A percentile compares a stretch with the other conserved stretches of the same genome.
Conservation (phyloP, 2,888 invertebrate genomes). For the Sarcophaga caerulescens region DNA sequence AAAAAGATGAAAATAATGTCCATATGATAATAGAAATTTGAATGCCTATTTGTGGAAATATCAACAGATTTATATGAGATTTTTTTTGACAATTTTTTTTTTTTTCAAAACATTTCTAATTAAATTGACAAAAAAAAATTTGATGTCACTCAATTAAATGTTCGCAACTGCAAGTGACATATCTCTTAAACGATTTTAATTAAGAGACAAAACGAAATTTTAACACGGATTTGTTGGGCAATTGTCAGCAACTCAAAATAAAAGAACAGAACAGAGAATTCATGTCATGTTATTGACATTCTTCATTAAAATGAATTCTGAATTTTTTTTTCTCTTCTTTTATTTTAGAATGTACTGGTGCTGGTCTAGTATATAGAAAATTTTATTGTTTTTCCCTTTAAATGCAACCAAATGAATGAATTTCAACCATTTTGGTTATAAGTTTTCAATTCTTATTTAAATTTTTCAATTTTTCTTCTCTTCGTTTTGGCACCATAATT, state of each 20-base stretch:
- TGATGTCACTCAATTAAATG: neutral
- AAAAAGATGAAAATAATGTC: no score
- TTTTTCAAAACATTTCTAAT: no score
- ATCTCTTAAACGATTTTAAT: slow-evolving; percentile 5
- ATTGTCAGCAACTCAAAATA: slow-evolving; percentile 11
- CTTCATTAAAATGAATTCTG: neutral
- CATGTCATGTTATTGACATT: neutral
- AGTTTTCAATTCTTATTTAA: neutral
- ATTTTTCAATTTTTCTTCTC: neutral
- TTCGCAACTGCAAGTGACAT: slow-evolving; percentile 12
- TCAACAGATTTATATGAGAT: no score
- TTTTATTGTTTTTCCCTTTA: no score
- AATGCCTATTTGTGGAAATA: no score
- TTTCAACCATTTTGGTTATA: no score
- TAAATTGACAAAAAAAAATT: no score
- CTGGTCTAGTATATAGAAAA: no score
- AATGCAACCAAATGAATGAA: no score
- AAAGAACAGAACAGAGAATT: neutral
- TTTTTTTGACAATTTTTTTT: no score
- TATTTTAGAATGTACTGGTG: no score
- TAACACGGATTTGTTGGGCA: slow-evolving; percentile 9
- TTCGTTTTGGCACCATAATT: neutral
- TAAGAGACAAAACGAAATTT: slow-evolving; percentile 16
- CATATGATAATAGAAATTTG: no score
- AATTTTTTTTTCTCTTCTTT: neutral